Evolutionary conservation across 2,888 invertebrate species (phyloP).

Genomic region (Spatulosminthurus flaviceps): DNA sequence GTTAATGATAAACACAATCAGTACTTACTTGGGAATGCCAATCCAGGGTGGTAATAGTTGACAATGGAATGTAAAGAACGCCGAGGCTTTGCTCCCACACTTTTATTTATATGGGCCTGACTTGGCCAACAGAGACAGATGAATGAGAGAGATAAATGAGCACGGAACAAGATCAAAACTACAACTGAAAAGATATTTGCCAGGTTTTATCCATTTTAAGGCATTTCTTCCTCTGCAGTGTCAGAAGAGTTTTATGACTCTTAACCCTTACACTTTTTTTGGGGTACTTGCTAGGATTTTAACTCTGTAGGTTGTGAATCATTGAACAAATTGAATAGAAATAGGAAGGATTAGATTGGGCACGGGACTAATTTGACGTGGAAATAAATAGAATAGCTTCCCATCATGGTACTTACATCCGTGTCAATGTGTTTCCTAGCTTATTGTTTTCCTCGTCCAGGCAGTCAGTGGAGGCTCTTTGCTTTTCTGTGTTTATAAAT

Average conservation of each 20-base stretch:
- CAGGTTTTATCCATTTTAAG: constrained; percentile 23
- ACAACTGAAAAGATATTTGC: constrained; percentile 32
- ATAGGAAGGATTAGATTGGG: constrained; percentile 33
- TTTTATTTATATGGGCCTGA: background rate
- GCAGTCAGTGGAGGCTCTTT: background rate
- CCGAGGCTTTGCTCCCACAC: background rate
- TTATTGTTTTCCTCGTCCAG: constrained; percentile 31
- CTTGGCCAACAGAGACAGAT: background rate
- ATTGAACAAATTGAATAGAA: constrained; percentile 37
- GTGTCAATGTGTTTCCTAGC: constrained; percentile 41
- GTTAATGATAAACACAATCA: constrained; percentile 18
- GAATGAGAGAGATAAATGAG: background rate
- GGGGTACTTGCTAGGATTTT: background rate
- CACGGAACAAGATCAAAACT: constrained; percentile 16
- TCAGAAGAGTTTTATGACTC: background rate
- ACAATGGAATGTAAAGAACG: background rate
- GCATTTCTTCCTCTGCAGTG: background rate
- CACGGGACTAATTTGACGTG: constrained; percentile 38
- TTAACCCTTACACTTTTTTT: background rate
- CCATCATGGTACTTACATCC: constrained; percentile 40
- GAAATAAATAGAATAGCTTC: constrained; percentile 35
- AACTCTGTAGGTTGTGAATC: constrained; percentile 19
- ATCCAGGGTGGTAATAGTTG: background rate
- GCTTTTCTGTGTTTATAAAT: no score
- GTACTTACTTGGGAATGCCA: background rate